Evolutionary conservation across 2,113 vertebrate species (phyloP).

Genomic region (Empidonax alnorum): DNA sequence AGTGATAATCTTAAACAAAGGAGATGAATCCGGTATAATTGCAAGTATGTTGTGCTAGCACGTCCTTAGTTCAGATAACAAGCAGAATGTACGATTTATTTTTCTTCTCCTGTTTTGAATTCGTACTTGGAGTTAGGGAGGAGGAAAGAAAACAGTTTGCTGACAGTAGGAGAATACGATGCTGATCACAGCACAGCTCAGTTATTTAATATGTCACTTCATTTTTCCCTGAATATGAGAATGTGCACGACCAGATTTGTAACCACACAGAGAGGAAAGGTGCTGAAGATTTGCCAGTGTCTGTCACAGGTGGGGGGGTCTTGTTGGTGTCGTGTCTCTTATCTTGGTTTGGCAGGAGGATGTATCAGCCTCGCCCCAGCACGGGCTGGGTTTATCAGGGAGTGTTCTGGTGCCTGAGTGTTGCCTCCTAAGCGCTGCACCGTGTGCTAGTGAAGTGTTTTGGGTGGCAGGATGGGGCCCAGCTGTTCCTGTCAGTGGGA

Average conservation of each 20-base stretch:
- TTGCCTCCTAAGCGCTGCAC: accelerated
- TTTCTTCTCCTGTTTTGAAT: background rate
- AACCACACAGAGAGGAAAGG: background rate
- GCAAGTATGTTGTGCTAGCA: background rate
- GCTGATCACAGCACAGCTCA: background rate
- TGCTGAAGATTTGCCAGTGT: background rate
- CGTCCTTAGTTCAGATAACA: background rate
- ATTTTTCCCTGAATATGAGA: background rate
- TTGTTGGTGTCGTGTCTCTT: background rate
- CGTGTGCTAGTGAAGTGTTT: background rate
- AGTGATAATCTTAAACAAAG: background rate
- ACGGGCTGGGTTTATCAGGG: background rate
- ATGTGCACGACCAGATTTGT: background rate
- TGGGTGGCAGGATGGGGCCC: background rate
- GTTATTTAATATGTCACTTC: background rate
- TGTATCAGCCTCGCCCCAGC: background rate
- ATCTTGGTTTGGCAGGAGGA: background rate
- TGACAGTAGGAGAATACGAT: background rate
- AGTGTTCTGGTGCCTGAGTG: background rate
- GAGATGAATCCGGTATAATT: background rate
- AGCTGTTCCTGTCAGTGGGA: background rate
- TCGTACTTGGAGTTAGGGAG: background rate
- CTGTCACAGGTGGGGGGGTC: background rate
- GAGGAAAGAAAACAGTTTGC: background rate
- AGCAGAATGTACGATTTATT: background rate